Conservation (phyloP, 2,888 invertebrate genomes). For the Morinoia aosen region DNA sequence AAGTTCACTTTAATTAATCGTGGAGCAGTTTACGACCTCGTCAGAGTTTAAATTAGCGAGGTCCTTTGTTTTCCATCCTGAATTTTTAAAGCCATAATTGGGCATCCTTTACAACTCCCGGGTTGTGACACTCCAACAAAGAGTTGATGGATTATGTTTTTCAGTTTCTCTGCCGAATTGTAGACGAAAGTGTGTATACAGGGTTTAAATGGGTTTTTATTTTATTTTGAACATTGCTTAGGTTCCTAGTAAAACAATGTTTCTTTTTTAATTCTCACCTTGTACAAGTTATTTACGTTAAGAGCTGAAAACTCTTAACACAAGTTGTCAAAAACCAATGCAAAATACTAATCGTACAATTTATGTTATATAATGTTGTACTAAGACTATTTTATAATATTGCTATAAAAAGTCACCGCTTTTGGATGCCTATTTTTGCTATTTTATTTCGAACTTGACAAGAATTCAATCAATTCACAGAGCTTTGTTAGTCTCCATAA, state of each 20-base stretch:
- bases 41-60: not conserved
- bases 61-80: not conserved
- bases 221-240: not conserved
- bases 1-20: not conserved
- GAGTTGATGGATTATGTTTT: not conserved
- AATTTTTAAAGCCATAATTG: not conserved
- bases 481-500: not conserved
- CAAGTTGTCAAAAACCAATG: not conserved
- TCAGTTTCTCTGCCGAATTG: not conserved
- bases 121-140: not conserved
- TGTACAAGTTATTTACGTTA: not conserved
- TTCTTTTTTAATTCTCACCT: not conserved
- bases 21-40: not conserved
- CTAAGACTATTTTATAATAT: not conserved
- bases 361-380: not conserved
- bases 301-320: not conserved
- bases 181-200: not conserved
- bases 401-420: not conserved
- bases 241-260: not conserved
- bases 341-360: not conserved
- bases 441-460: not conserved
- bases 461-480: not conserved
- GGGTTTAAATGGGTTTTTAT: not conserved
- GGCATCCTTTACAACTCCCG: not conserved
- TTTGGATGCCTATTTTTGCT: not conserved